Conservation (phyloP, 2,113 vertebrate species). For the Phalacrocorax carbo region DNA sequence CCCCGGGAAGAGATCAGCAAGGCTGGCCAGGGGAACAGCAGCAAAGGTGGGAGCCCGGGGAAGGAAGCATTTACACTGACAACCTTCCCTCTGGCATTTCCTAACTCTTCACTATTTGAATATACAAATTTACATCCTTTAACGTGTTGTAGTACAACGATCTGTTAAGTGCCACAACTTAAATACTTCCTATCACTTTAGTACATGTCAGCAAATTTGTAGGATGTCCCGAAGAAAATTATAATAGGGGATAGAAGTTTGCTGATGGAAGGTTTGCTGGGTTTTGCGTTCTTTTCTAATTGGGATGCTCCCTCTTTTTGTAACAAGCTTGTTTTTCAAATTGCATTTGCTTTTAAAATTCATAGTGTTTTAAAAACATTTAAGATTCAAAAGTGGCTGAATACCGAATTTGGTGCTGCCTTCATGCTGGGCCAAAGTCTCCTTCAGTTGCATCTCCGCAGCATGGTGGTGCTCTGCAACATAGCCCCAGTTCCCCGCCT, state of each 20-base stretch:
- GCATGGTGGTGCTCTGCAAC: fast-evolving
- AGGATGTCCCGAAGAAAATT: background rate
- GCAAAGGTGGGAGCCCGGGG: background rate
- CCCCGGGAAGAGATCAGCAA: background rate
- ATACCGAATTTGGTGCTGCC: background rate
- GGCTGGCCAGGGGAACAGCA: background rate
- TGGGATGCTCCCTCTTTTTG: background rate
- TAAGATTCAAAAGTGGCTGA: fast-evolving
- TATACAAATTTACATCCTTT: background rate
- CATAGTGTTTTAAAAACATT: background rate
- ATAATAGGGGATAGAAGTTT: background rate
- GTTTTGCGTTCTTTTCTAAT: background rate
- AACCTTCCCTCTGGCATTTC: background rate
- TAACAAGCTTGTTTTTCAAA: background rate
- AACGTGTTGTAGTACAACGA: background rate
- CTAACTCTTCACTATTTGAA: background rate
- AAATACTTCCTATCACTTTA: background rate
- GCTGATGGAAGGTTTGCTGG: background rate
- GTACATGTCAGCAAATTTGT: background rate
- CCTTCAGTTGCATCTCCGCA: background rate
- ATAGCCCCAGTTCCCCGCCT: fast-evolving
- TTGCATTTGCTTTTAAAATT: background rate
- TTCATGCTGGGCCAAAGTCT: background rate
- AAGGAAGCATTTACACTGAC: background rate
- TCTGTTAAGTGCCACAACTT: background rate